phyloP scores from a whole-genome alignment of 2,113 vertebrate genomes.

The Okapia johnstoni region DNA sequence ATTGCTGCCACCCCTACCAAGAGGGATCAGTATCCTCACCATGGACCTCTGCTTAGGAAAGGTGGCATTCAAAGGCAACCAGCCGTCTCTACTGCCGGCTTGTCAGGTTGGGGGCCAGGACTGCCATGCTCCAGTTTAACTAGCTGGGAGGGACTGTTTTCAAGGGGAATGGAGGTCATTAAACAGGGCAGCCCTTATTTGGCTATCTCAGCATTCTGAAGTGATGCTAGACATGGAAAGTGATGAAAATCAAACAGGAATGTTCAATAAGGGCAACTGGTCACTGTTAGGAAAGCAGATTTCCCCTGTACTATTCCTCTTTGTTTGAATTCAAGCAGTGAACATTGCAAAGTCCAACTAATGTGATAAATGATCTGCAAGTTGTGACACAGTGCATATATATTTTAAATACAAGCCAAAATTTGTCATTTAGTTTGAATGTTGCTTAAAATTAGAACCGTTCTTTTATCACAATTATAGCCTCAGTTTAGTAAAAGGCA shows the following conservation, averaged over 20 bases:
- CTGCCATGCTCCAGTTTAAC: not conserved
- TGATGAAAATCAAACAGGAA: constrained; percentile 78
- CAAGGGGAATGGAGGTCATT: constrained; percentile 80
- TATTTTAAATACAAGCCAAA: constrained; percentile 23
- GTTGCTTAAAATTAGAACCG: not conserved
- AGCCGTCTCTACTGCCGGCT: not conserved
- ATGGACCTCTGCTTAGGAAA: not conserved
- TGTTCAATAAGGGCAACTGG: constrained; percentile 84
- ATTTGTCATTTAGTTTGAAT: constrained; percentile 15
- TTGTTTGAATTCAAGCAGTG: not conserved
- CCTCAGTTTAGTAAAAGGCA: not conserved
- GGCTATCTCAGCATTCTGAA: constrained; percentile 77
- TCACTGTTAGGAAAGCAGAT: constrained; percentile 73
- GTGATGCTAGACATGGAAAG: constrained; percentile 79
- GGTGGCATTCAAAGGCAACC: not conserved
- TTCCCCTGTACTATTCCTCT: not conserved
- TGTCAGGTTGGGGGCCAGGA: not conserved
- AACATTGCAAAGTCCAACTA: not conserved
- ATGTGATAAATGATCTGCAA: not conserved
- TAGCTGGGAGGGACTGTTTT: constrained; percentile 5
- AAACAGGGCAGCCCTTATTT: constrained; percentile 73
- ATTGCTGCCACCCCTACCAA: not conserved
- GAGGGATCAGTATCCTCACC: not conserved
- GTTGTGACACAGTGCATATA: not conserved
- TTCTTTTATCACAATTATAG: not conserved